phyloP scores from a whole-genome alignment of 2,113 vertebrate species.

The Chroicocephalus ridibundus region DNA sequence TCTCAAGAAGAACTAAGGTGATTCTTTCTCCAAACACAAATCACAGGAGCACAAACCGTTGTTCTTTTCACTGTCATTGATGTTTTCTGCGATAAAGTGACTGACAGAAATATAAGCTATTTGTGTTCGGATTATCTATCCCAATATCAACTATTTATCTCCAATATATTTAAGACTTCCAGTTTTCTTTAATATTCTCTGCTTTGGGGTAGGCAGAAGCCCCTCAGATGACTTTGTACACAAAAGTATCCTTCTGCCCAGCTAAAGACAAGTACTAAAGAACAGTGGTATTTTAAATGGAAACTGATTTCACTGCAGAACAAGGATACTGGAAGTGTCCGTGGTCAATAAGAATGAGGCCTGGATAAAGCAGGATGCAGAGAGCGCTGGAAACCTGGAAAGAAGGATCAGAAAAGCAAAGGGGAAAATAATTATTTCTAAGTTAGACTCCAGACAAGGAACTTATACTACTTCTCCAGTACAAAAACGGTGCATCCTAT shows the following conservation, averaged over 20 bases:
- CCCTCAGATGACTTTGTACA: background rate
- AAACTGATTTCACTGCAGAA: background rate
- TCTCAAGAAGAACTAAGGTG: background rate
- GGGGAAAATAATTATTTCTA: background rate
- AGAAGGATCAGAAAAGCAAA: background rate
- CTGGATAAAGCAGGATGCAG: constrained; percentile 92
- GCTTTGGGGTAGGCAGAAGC: background rate
- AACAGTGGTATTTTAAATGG: background rate
- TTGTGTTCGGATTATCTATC: background rate
- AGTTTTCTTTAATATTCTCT: background rate
- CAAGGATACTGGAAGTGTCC: constrained; percentile 99
- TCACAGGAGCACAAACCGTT: background rate
- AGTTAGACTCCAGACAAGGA: background rate
- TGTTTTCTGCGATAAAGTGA: background rate
- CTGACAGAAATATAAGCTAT: background rate
- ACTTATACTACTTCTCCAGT: background rate
- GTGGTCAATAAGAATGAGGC: constrained; percentile 93
- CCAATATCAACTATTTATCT: background rate
- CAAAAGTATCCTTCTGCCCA: background rate
- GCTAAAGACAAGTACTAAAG: background rate
- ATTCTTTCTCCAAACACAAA: background rate
- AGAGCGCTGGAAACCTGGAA: constrained; percentile 81
- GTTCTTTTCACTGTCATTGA: background rate
- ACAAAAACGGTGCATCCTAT: background rate
- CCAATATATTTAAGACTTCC: background rate